These are phyloP conservation scores for Acanthopleura granulata DNA, from an alignment of 2,888 invertebrate genomes.

Conservation along the genomic window DNA sequence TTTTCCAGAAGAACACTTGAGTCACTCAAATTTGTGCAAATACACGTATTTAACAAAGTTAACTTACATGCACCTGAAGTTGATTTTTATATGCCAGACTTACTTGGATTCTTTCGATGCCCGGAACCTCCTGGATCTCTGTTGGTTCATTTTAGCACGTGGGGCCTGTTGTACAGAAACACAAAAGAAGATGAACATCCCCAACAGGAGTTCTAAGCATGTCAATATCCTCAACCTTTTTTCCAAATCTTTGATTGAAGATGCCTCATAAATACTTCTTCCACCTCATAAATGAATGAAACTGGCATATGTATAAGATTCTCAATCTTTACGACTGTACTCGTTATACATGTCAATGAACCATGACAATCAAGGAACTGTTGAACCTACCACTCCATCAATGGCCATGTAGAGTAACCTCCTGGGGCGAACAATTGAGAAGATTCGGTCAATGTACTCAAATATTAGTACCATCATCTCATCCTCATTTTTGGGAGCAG, in stretches of 20 bases:
- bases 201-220: background rate
- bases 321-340: too few species aligned
- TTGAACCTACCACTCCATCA: slow-evolving; percentile 88
- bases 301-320: too few species aligned
- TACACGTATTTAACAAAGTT: too few species aligned
- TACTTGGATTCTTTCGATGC: slow-evolving; percentile 89
- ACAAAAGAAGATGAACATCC: background rate
- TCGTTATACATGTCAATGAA: too few species aligned
- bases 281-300: too few species aligned
- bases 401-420: slow-evolving; percentile 99
- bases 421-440: slow-evolving; percentile 89
- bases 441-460: slow-evolving; percentile 96
- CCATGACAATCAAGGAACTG: too few species aligned
- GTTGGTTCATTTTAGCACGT: slow-evolving; percentile 99
- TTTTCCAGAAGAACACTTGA: too few species aligned
- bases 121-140: slow-evolving; percentile 94
- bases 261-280: too few species aligned
- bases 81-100: slow-evolving; percentile 26
- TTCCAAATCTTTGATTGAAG: too few species aligned
- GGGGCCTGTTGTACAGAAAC: slow-evolving; percentile 79
- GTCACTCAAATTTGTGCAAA: too few species aligned
- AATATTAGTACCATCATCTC: slow-evolving; percentile 99
- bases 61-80: too few species aligned
- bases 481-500: slow-evolving; percentile 97
- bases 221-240: too few species aligned